Conservation (phyloP, 2,113 vertebrate genomes). For the Harpagus bidentatus region DNA sequence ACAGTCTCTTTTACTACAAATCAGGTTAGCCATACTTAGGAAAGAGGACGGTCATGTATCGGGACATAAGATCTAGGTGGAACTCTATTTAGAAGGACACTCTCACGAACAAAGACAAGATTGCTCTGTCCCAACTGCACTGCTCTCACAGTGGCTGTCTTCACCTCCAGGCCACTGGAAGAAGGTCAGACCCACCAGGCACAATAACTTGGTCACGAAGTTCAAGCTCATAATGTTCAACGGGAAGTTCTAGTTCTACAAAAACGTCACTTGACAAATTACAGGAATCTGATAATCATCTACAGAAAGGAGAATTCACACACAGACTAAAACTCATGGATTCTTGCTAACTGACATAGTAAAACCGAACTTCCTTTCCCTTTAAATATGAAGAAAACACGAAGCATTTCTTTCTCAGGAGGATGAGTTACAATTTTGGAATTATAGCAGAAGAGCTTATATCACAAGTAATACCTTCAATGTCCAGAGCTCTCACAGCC, state of each 20-base stretch:
- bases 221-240: slow-evolving; percentile 49
- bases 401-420: not conserved
- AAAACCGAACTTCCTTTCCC: not conserved
- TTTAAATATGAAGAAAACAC: not conserved
- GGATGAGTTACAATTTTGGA: not conserved
- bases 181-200: not conserved
- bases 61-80: not conserved
- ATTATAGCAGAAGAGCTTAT: not conserved
- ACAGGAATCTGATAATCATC: no score
- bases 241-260: slow-evolving; percentile 63
- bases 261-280: not conserved
- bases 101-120: slow-evolving; percentile 57
- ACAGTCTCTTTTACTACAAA: not conserved
- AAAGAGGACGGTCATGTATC: not conserved
- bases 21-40: not conserved
- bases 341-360: not conserved
- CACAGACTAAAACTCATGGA: not conserved
- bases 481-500: slow-evolving; percentile 65
- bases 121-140: slow-evolving; percentile 45
- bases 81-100: slow-evolving; percentile 39
- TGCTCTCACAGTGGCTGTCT: slow-evolving; percentile 52
- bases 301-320: not conserved
- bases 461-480: slow-evolving; percentile 40
- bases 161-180: slow-evolving; percentile 44
- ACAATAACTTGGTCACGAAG: not conserved